Conservation (phyloP, 1,140 invertebrate genomes). For the Penaeus vannamei region DNA sequence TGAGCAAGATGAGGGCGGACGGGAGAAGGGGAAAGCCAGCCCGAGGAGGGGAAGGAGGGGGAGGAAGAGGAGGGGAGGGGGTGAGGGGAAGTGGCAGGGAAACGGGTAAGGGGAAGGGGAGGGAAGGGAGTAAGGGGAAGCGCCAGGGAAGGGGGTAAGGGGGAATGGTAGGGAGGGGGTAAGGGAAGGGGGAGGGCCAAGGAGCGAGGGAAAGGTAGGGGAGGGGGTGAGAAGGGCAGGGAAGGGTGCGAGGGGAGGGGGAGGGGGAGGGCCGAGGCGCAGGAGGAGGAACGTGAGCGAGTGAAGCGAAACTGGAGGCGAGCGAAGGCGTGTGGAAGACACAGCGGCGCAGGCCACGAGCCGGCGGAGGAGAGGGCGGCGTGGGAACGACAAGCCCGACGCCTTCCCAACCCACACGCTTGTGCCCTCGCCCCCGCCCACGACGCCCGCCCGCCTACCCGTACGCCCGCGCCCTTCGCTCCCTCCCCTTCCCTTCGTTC, state of each 20-base stretch:
- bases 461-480: no score
- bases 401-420: slow-evolving; percentile 60
- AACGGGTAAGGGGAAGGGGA: not conserved
- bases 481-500: not conserved
- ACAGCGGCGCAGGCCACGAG: slow-evolving; percentile 55
- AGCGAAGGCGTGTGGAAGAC: slow-evolving; percentile 55
- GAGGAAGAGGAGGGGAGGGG: not conserved
- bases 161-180: not conserved
- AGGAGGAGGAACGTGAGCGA: not conserved
- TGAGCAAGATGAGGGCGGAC: not conserved
- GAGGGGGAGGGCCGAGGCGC: no score
- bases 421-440: slow-evolving; percentile 39
- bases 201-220: no score
- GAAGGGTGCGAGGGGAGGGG: no score
- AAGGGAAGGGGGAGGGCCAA: not conserved
- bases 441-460: not conserved
- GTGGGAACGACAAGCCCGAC: slow-evolving; percentile 48
- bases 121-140: not conserved
- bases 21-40: not conserved
- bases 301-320: not conserved
- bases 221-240: not conserved
- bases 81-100: not conserved
- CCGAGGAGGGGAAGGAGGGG: not conserved
- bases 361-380: slow-evolving; percentile 39
- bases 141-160: not conserved